phyloP scores from a whole-genome alignment of 2,113 vertebrate species.

The Gymnarchus niloticus region DNA sequence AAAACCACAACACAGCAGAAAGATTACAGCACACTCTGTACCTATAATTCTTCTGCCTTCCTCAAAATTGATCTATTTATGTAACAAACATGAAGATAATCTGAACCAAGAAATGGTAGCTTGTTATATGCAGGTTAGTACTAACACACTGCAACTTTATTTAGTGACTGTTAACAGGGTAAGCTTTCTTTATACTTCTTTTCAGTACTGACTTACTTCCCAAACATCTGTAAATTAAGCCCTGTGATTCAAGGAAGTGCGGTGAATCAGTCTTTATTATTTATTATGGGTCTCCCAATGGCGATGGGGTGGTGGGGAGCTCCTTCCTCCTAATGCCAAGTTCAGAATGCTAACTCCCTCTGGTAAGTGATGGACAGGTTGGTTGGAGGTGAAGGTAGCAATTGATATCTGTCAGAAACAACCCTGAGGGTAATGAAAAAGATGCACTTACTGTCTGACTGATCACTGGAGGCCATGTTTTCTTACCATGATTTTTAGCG shows the following conservation, averaged over 20 bases:
- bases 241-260: no score
- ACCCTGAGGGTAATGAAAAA: background rate
- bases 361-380: no score
- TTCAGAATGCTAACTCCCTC: background rate
- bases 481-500: background rate
- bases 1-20: background rate
- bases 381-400: background rate
- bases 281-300: background rate
- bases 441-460: background rate
- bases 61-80: background rate
- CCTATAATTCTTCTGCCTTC: background rate
- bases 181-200: background rate
- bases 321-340: background rate
- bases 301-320: no score
- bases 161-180: background rate
- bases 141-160: background rate
- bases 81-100: background rate
- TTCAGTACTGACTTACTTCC: background rate
- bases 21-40: background rate
- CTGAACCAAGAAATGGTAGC: background rate
- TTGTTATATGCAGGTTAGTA: background rate
- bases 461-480: background rate
- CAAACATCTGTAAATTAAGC: background rate
- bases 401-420: background rate
- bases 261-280: no score